Conservation (phyloP, 1,140 invertebrate species). For the Drosophila pruinosa region DNA sequence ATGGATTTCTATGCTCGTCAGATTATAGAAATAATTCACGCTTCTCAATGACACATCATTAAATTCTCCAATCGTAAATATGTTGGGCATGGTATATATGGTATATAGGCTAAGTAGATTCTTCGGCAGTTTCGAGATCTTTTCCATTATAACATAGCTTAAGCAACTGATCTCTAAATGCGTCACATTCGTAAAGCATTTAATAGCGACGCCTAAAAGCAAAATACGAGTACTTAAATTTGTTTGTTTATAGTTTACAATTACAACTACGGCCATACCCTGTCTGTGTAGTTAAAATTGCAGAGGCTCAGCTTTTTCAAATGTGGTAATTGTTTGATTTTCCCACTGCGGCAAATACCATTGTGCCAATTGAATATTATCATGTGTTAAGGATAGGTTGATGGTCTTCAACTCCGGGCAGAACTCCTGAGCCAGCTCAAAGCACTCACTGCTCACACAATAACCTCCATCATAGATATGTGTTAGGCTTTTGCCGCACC, state of each 20-base stretch:
- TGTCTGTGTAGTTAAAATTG: not conserved
- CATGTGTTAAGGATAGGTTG: not conserved
- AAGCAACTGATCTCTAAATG: not conserved
- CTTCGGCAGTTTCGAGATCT: not conserved
- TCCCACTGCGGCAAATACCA: not conserved
- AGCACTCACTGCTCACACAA: not conserved
- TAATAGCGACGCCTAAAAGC: not conserved
- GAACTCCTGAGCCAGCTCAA: not conserved
- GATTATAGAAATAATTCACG: not conserved
- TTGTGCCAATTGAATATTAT: not conserved
- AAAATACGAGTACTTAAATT: not conserved
- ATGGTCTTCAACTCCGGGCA: not conserved
- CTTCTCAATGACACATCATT: not conserved
- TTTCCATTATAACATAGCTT: not conserved
- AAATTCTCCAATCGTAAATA: not conserved
- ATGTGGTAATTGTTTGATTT: not conserved
- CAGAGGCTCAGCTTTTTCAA: not conserved
- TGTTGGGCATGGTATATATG: not conserved
- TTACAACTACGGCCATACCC: not conserved
- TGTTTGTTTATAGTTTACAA: not conserved
- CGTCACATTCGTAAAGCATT: not conserved
- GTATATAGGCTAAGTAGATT: not conserved
- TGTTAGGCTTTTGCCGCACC: not conserved
- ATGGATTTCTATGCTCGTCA: not conserved
- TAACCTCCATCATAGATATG: constrained; percentile 6